Conservation (phyloP, 2,797 vertebrate species). For the Rhincodon typus region DNA sequence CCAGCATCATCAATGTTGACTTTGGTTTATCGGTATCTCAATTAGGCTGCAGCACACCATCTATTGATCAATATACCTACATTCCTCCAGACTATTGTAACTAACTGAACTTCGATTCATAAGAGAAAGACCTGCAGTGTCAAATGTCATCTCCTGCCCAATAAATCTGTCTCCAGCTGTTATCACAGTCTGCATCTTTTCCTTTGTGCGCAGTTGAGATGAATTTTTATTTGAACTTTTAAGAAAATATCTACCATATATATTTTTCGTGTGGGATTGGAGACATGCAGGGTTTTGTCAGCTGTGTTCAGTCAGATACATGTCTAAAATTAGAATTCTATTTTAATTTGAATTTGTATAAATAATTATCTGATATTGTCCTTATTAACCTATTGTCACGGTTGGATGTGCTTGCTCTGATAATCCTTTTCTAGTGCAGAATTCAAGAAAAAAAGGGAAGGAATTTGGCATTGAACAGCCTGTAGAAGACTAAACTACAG, state of each 20-base stretch:
- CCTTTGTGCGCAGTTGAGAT: constrained; percentile 50
- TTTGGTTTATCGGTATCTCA: constrained; percentile 51
- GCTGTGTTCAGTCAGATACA: not conserved
- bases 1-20: constrained; percentile 52
- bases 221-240: constrained; percentile 55
- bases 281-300: not conserved
- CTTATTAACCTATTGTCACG: not conserved
- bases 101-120: constrained; percentile 60
- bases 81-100: constrained; percentile 48
- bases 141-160: constrained; percentile 56
- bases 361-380: not conserved
- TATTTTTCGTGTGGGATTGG: constrained; percentile 42
- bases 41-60: constrained; percentile 51
- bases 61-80: constrained; percentile 53
- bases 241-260: constrained; percentile 57
- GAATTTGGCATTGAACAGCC: not conserved
- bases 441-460: not conserved
- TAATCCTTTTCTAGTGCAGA: not conserved
- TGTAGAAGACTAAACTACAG: not conserved
- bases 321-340: not conserved
- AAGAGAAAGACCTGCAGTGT: constrained; percentile 52
- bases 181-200: constrained; percentile 52
- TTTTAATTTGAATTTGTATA: not conserved
- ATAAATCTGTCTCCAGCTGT: constrained; percentile 52
- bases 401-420: too few species aligned